Evolutionary conservation across 2,888 invertebrate genomes (phyloP).

Genomic region (Scrobipalpa costella): DNA sequence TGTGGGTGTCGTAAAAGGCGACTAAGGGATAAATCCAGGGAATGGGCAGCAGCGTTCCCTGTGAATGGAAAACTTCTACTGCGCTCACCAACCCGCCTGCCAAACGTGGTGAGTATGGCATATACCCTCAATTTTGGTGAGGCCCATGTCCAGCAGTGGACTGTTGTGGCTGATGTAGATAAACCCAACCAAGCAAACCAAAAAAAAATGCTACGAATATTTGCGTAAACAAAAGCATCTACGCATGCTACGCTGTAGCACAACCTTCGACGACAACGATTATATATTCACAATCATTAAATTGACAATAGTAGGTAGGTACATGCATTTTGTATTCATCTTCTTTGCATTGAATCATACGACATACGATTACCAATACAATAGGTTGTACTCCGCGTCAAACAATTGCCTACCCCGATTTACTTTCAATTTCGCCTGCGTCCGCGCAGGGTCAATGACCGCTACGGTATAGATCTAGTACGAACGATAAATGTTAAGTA

Average conservation of each 20-base stretch:
- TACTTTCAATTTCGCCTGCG: slow-evolving; percentile 57
- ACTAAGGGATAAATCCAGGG: too few species aligned
- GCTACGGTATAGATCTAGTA: slow-evolving; percentile 45
- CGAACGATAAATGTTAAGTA: slow-evolving; percentile 30
- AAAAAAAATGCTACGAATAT: background rate
- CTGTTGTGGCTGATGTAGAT: too few species aligned
- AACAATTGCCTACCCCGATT: slow-evolving; percentile 42
- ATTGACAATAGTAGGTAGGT: background rate
- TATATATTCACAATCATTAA: background rate
- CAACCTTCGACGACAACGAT: background rate
- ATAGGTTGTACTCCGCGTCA: background rate
- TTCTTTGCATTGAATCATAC: slow-evolving; percentile 8
- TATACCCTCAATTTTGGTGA: too few species aligned
- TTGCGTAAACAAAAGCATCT: background rate
- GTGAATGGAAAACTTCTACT: too few species aligned
- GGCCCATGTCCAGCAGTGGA: too few species aligned
- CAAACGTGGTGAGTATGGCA: too few species aligned
- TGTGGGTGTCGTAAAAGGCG: too few species aligned
- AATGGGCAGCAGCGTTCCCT: too few species aligned
- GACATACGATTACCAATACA: background rate
- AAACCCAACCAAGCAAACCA: too few species aligned
- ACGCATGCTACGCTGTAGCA: slow-evolving; percentile 2
- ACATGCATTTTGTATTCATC: background rate
- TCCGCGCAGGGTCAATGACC: slow-evolving; percentile 49
- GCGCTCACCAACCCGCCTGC: too few species aligned